These are phyloP conservation scores for Leptinotarsa rubiginosa DNA, from an alignment of 2,888 invertebrate species.

Conservation along the genomic window DNA sequence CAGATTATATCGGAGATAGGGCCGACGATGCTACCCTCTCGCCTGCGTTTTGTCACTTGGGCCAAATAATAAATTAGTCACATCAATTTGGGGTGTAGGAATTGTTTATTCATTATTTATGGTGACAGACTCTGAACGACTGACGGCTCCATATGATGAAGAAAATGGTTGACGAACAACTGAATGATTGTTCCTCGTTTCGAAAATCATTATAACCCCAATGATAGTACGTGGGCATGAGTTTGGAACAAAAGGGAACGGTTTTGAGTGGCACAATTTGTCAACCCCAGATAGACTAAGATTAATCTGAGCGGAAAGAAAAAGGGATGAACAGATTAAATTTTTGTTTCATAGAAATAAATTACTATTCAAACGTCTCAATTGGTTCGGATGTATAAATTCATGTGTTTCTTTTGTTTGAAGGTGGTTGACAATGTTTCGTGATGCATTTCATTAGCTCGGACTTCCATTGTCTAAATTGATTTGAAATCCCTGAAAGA, in stretches of 20 bases:
- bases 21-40: conserved; percentile 33
- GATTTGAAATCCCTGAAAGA: no score
- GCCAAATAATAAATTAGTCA: conserved; percentile 19
- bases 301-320: background rate
- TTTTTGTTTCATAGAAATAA: background rate
- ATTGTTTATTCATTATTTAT: conserved; percentile 21
- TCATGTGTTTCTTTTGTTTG: no score
- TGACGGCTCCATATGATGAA: conserved; percentile 20
- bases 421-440: no score
- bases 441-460: no score
- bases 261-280: background rate
- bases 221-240: conserved; percentile 1
- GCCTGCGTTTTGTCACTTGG: conserved; percentile 42
- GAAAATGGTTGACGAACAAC: background rate
- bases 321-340: background rate
- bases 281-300: background rate
- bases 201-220: background rate
- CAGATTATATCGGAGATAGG: conserved; percentile 41
- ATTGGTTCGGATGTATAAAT: no score
- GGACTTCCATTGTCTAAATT: no score
- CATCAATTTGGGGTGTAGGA: conserved; percentile 16
- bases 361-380: no score
- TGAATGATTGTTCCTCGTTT: background rate
- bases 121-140: conserved; percentile 7
- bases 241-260: background rate